Evolutionary conservation across 1,140 invertebrate genomes (phyloP).

Genomic region (Papilio polyxenes): DNA sequence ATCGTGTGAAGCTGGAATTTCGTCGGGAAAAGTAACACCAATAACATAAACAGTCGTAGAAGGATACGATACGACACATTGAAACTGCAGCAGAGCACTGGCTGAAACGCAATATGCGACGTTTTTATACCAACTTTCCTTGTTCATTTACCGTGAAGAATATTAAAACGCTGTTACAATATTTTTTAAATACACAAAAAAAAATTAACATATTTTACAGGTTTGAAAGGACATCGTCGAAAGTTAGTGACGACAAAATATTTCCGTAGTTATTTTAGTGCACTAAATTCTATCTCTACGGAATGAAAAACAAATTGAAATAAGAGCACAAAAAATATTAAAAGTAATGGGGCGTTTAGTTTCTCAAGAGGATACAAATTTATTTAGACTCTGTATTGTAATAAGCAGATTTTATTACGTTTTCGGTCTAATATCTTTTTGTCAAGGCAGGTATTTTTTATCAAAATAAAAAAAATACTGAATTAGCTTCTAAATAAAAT

Average conservation of each 20-base stretch:
- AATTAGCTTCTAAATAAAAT: background rate
- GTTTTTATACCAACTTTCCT: background rate
- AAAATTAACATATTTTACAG: background rate
- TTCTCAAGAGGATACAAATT: constrained; percentile 16
- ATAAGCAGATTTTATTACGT: constrained; percentile 1
- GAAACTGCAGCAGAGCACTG: background rate
- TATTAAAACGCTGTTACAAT: background rate
- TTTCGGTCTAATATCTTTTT: background rate
- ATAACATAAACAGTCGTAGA: background rate
- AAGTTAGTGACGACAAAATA: too few species aligned
- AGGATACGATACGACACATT: background rate
- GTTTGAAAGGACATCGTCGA: too few species aligned
- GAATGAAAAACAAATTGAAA: background rate
- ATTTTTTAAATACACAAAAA: background rate
- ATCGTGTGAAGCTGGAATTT: background rate
- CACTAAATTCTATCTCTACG: background rate
- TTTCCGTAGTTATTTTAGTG: too few species aligned
- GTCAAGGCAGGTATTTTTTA: background rate
- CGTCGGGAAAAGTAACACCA: background rate
- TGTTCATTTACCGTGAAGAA: constrained; percentile 8
- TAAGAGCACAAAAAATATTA: background rate
- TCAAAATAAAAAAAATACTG: background rate
- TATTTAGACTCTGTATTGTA: background rate
- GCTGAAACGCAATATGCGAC: constrained; percentile 1
- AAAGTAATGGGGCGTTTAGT: constrained; percentile 2